Conservation (phyloP, 1,140 invertebrate genomes). For the Carcinoscorpius rotundicauda region DNA sequence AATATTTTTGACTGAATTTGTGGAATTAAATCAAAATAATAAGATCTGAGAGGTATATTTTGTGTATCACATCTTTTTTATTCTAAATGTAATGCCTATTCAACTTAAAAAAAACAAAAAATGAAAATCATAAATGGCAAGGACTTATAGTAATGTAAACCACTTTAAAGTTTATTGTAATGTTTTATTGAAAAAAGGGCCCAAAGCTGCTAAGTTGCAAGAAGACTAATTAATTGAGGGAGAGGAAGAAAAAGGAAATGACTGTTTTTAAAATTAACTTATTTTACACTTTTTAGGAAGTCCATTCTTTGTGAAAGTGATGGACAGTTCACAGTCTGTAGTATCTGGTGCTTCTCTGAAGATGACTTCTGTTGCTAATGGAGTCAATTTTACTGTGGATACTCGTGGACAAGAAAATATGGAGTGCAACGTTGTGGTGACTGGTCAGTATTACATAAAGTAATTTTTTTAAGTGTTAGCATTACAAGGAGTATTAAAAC, state of each 20-base stretch:
- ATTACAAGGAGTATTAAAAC: too few species aligned
- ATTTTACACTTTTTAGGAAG: slow-evolving; percentile 44
- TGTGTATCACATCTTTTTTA: background rate
- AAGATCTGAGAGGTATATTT: background rate
- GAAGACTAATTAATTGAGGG: background rate
- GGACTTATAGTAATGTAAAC: too few species aligned
- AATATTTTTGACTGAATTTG: background rate
- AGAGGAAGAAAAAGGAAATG: background rate
- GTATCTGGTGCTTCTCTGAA: slow-evolving; percentile 46
- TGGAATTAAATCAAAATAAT: background rate
- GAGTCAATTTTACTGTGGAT: slow-evolving; percentile 48
- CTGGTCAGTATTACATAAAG: slow-evolving; percentile 26
- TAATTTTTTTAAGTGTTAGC: background rate
- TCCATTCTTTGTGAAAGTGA: slow-evolving; percentile 61
- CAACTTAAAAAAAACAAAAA: background rate
- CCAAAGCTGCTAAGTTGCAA: slow-evolving; percentile 1
- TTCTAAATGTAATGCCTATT: background rate
- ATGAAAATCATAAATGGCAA: too few species aligned
- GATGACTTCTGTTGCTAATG: slow-evolving; percentile 44
- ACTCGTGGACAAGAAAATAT: slow-evolving; percentile 36
- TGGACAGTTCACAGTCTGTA: slow-evolving; percentile 45
- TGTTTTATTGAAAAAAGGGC: background rate
- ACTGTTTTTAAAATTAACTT: slow-evolving; percentile 6
- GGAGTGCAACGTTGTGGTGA: slow-evolving; percentile 35
- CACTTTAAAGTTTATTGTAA: too few species aligned